Evolutionary conservation across 2,113 vertebrate species (phyloP), one percentile per base, ranked within the genome.

Genomic region (Brachirus orientalis): DNA sequence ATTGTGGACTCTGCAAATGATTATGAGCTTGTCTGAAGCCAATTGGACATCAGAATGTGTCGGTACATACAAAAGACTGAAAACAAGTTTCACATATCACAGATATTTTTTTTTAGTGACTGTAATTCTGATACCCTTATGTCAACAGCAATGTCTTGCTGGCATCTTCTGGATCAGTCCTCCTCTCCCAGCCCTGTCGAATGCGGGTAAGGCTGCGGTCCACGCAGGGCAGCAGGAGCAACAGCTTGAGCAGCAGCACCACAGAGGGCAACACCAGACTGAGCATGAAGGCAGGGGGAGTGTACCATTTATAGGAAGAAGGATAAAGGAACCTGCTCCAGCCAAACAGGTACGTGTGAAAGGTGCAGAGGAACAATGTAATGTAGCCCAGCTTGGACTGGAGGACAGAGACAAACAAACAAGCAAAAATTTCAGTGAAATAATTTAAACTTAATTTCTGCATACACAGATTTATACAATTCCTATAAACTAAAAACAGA

Each of bases 361-460:
- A 87, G 1, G 96, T 97, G 70, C 95, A 97, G 18, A 98, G 79
- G 75, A 95, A 77, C 83, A 98, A 55, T 0, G 96, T 93, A 63
- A 97, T 50, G 67, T 96, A 95, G 62, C 97, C 97, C 38, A 98
- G 89, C 87, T 96, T 98, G 73, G 96, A 98, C 97, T 98, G 83
- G 45, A 61, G 85, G 72, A 85, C 77, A 85, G 64, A 46, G 60
- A 74, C 75, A 18, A 10, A 6, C 7, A 4, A 28, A 13, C 19
- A 20, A 35, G 43, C 12, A 37, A 0, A 10, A 10, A 37, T 1
- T 16, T 13, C 40, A 35, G 68, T 51, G 20, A 2, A 17, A 20
- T 51, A 37, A 69, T 52, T 38, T 1, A 10, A 17, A 51, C 17
- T 2, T 28, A 28, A 28, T 28, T 28, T 28, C 22, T 28, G 22